Percentiles rank a stretch among this genome's conserved stretches.
Evolutionary conservation across 2,113 vertebrate species (phyloP).

Genomic region (Edolisoma coerulescens): DNA sequence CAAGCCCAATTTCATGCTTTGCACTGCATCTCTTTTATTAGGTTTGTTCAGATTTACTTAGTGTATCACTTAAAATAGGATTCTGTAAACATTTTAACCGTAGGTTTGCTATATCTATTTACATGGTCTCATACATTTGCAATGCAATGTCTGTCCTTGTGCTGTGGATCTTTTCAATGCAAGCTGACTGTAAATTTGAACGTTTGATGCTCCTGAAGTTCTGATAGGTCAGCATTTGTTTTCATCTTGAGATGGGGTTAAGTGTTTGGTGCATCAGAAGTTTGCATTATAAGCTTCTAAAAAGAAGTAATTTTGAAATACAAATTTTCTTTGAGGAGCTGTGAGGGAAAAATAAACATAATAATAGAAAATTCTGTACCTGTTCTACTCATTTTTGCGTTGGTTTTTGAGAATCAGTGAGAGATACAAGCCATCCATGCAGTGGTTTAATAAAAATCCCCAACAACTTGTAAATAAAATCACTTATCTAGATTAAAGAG

Average conservation of each 20-base stretch:
- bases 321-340: neutral
- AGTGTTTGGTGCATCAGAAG: neutral
- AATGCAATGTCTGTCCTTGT: neutral
- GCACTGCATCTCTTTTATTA: neutral
- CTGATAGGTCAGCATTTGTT: neutral
- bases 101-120: neutral
- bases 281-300: neutral
- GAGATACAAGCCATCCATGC: neutral
- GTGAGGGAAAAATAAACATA: neutral
- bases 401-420: neutral
- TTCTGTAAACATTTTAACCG: neutral
- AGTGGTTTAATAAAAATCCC: neutral
- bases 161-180: neutral
- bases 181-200: neutral
- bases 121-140: accelerated
- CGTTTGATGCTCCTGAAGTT: neutral
- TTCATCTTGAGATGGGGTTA: neutral
- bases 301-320: neutral
- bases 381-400: neutral
- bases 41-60: neutral
- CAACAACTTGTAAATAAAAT: neutral
- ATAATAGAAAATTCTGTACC: neutral
- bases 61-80: neutral
- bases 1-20: neutral
- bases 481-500: neutral